phyloP scores from a whole-genome alignment of 1,140 invertebrate genomes.

The Rhyacophila brunnea region DNA sequence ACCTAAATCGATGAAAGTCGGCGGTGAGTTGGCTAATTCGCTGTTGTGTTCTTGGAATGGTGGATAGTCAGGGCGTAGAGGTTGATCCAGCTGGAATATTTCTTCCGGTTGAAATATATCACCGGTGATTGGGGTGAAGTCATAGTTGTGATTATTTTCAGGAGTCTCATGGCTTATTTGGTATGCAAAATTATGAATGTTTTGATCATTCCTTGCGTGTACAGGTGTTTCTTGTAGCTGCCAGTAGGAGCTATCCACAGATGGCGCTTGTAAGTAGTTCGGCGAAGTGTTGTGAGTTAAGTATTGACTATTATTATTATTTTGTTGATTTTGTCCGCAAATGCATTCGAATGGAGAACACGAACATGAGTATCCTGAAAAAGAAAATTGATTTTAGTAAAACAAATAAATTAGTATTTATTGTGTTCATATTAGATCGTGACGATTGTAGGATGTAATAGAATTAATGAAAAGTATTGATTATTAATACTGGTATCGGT shows the following conservation, averaged over 20 bases:
- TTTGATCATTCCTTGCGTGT: slow-evolving; percentile 16
- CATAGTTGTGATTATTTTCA: slow-evolving; percentile 39
- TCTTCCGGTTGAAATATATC: slow-evolving; percentile 77
- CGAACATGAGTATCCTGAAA: slow-evolving; percentile 61
- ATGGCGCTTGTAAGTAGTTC: slow-evolving; percentile 26
- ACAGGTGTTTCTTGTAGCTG: slow-evolving; percentile 4
- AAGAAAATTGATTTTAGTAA: too few species aligned
- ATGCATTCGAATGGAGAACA: slow-evolving; percentile 66
- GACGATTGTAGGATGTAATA: neutral
- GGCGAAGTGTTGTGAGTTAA: slow-evolving; percentile 21
- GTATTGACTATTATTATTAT: slow-evolving; percentile 33
- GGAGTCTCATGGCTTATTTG: slow-evolving; percentile 13
- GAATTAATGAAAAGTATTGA: too few species aligned
- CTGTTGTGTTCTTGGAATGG: slow-evolving; percentile 44
- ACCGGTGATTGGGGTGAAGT: slow-evolving; percentile 57
- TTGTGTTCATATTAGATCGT: neutral
- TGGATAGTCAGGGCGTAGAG: slow-evolving; percentile 62
- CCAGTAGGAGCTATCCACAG: slow-evolving; percentile 29
- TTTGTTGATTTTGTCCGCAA: slow-evolving; percentile 45
- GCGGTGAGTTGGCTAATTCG: slow-evolving; percentile 60
- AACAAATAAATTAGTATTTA: slow-evolving; percentile 5
- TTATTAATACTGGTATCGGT: too few species aligned
- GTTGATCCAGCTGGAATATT: slow-evolving; percentile 75
- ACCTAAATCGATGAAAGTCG: slow-evolving; percentile 68
- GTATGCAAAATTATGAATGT: slow-evolving; percentile 13